A percentile compares a stretch with the other conserved stretches of the same genome.
phyloP scores from a whole-genome alignment of 2,113 vertebrate species.

The Cinclus cinclus region DNA sequence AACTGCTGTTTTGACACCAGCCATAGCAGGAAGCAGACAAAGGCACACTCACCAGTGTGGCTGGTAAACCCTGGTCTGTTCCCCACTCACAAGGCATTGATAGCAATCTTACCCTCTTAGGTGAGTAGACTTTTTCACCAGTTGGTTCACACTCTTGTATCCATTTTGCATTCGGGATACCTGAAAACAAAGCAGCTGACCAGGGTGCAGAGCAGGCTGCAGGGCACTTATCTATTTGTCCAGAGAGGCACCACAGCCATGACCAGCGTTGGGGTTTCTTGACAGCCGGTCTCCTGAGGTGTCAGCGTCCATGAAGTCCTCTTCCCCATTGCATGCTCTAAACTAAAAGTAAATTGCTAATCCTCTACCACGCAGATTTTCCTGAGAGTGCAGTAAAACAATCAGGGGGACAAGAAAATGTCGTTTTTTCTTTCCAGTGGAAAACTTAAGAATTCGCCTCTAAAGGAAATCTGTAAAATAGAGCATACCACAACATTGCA shows the following conservation, averaged over 20 bases:
- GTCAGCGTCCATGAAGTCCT: fast-evolving
- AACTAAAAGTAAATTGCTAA: neutral
- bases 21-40: neutral
- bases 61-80: neutral
- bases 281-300: neutral
- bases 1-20: neutral
- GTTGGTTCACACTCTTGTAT: neutral
- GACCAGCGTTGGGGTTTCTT: neutral
- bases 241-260: neutral
- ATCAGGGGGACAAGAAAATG: neutral
- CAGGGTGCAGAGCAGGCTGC: neutral
- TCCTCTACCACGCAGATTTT: neutral
- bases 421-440: neutral
- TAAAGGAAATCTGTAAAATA: neutral
- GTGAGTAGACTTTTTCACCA: neutral
- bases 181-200: neutral
- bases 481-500: neutral
- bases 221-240: neutral
- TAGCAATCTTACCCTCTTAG: neutral
- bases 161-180: neutral
- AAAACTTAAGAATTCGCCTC: neutral
- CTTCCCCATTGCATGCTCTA: neutral
- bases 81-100: fast-evolving
- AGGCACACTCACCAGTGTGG: neutral
- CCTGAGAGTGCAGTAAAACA: neutral